Conservation (phyloP, 2,888 invertebrate genomes). For the Cheilosia soror region DNA sequence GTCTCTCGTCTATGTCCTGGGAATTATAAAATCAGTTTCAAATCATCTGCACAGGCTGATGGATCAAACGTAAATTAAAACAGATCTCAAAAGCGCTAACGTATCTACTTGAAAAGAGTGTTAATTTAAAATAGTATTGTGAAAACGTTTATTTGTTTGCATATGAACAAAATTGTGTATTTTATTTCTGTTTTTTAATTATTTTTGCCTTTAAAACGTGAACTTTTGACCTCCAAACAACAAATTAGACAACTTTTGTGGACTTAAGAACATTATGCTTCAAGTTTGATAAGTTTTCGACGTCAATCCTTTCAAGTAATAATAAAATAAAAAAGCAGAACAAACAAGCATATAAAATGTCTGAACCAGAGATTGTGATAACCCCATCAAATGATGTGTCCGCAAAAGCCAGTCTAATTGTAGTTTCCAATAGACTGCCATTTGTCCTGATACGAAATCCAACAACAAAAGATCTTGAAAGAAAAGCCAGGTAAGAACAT, state of each 20-base stretch:
- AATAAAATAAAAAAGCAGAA: neutral
- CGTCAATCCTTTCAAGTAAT: neutral
- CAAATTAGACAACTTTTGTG: neutral
- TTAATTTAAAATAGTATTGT: constrained; percentile 25
- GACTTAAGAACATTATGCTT: constrained; percentile 57
- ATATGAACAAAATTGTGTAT: neutral
- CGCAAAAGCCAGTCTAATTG: constrained; percentile 91
- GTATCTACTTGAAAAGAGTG: constrained; percentile 20
- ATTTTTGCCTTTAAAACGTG: neutral
- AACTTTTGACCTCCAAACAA: constrained; percentile 6
- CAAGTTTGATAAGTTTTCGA: constrained; percentile 22
- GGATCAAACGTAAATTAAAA: constrained; percentile 44
- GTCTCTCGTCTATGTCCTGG: constrained; percentile 64
- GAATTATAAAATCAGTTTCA: constrained; percentile 56
- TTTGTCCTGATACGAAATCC: constrained; percentile 92
- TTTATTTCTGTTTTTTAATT: neutral
- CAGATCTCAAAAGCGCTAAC: constrained; percentile 38
- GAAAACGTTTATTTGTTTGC: neutral
- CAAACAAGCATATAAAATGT: constrained; percentile 77
- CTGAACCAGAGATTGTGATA: constrained; percentile 82
- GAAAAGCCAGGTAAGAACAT: constrained; percentile 91
- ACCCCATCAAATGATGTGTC: constrained; percentile 80
- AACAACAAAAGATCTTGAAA: constrained; percentile 88
- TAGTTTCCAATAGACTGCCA: constrained; percentile 95
- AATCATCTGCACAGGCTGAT: constrained; percentile 57